Evolutionary conservation across 2,797 vertebrate genomes (phyloP).

Genomic region (Glossophaga mutica): DNA sequence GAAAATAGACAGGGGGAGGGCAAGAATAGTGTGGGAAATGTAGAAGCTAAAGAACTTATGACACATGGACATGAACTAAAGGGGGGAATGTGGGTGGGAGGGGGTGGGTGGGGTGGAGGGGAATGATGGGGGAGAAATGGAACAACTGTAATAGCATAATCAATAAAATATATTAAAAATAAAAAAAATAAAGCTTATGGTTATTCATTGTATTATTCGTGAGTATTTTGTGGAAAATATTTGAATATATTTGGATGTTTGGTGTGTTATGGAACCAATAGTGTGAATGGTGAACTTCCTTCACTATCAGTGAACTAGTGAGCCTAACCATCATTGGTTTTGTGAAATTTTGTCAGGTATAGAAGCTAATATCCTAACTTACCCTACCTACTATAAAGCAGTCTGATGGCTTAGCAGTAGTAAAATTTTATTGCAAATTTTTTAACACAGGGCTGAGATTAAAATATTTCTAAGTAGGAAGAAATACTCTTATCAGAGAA

Average conservation of each 20-base stretch:
- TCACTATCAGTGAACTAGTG: not conserved
- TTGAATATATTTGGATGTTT: not conserved
- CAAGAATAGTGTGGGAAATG: too few relatives aligned
- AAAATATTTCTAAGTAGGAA: not conserved
- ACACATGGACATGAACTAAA: too few relatives aligned
- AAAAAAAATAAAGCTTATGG: not conserved
- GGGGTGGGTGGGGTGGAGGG: too few relatives aligned
- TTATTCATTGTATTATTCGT: not conserved
- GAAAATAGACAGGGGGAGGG: too few relatives aligned
- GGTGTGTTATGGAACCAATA: not conserved
- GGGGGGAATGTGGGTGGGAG: too few relatives aligned
- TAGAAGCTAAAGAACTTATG: too few relatives aligned
- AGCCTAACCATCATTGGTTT: not conserved
- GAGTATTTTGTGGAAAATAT: not conserved
- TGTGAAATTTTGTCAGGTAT: not conserved
- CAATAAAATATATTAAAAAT: too few relatives aligned
- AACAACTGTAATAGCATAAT: too few relatives aligned
- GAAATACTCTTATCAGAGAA: not conserved
- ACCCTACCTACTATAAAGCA: not conserved
- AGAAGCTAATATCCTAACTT: not conserved
- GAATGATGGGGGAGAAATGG: too few relatives aligned
- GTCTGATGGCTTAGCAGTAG: not conserved
- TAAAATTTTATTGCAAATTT: not conserved
- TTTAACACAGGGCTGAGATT: not conserved
- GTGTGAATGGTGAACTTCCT: not conserved